Percentiles rank a stretch among this genome's conserved stretches.
Evolutionary conservation across 2,797 vertebrate genomes (phyloP).

Genomic region (Notamacropus eugenii): DNA sequence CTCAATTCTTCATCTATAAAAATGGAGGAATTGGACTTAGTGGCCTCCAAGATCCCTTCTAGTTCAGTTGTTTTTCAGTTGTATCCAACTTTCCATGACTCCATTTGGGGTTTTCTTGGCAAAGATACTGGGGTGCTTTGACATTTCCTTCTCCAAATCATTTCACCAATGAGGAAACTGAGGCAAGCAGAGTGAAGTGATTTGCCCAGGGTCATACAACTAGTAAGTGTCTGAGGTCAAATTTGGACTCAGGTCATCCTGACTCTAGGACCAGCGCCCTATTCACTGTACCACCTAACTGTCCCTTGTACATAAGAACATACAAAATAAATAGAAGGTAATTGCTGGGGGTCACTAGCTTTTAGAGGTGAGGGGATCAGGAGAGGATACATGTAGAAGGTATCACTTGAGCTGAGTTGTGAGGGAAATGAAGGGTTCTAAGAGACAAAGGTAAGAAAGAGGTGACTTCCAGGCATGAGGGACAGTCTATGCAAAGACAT

Average conservation of each 20-base stretch:
- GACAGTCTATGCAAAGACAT: background rate
- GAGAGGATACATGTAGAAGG: background rate
- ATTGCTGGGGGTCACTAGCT: background rate
- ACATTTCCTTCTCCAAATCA: background rate
- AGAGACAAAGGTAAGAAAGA: background rate
- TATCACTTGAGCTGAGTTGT: background rate
- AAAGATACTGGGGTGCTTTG: background rate
- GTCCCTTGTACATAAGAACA: background rate
- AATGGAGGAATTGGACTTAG: background rate
- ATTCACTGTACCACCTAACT: background rate
- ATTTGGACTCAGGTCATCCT: background rate
- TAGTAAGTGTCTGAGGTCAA: background rate
- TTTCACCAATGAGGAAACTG: background rate
- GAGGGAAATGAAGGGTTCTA: background rate
- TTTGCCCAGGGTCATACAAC: background rate
- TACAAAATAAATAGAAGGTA: background rate
- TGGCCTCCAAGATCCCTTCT: background rate
- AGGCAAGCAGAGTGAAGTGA: background rate
- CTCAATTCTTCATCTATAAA: background rate
- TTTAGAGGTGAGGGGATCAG: background rate
- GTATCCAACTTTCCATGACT: background rate
- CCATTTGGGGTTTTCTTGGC: background rate
- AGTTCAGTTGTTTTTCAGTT: background rate
- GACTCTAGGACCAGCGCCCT: background rate
- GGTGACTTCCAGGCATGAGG: background rate